Base-by-base conservation (phyloP, 2,888 invertebrate genomes). In the Pediacus dermestoides region DNA sequence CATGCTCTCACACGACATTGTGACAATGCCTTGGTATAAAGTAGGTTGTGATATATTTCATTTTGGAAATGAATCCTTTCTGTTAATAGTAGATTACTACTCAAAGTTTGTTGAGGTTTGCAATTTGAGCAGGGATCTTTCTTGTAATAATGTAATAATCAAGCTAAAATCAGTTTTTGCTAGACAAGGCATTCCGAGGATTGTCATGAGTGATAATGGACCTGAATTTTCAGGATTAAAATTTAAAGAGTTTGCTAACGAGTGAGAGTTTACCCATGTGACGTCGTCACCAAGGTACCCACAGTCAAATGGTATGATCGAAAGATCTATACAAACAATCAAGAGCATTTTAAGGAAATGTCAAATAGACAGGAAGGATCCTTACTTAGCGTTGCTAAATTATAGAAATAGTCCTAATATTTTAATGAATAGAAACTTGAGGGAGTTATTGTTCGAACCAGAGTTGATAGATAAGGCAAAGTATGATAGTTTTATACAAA, bases 341-440 rank as follows among this genome's bases (percentile, higher is more conserved):
- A 54, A 54, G 44, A 44, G 37, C 30, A 33, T 50, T 27, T 26
- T 47, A 14, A 40, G 15, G 16, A 52, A 50, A 39, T 31, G 44
- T 16, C 9, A 15, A 11, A 12, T 44, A 22, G 38, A 47, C 27
- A 37, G 37, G 1, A 31, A 44, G 22, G 53, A 50, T 45, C 46
- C 42, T 8, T 50, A 44, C 25, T 15, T 52, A 31, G 51, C 42
- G 30, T 40, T 46, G 6, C 30, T 52, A 3, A 23, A 42, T 10
- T 38, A 40, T 26, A 48, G 42, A 15, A 43, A 35, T 16, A 53
- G 52, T 30, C 47, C 52, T 6, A 41, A 50, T 25, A 9, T 50
- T 13, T 36, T 50, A 21, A 50, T 52, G 50, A 52, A 48, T 25
- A 37, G 51, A 39, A 53, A 36, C 18, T 34, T 55, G 27, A 46